phyloP scores from a whole-genome alignment of 1,140 invertebrate species.

The Ruditapes philippinarum region DNA sequence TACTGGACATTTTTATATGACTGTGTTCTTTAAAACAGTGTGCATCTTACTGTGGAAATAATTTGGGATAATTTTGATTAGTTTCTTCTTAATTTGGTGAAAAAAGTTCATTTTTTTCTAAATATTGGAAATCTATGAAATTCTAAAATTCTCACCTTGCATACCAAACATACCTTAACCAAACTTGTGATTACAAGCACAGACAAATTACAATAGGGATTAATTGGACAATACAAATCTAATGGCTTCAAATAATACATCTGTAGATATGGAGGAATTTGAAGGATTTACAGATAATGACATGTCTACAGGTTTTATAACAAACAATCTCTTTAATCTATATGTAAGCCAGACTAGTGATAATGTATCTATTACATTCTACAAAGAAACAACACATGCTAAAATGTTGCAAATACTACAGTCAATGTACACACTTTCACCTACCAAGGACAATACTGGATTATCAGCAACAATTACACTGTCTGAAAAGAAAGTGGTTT shows the following conservation, averaged over 20 bases:
- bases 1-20: too few relatives aligned
- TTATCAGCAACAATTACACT: not conserved
- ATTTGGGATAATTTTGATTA: too few relatives aligned
- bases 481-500: not conserved
- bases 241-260: not conserved
- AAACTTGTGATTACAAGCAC: too few relatives aligned
- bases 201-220: too few relatives aligned
- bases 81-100: too few relatives aligned
- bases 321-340: not conserved
- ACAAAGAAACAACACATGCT: not conserved
- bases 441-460: not conserved
- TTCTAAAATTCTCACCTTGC: too few relatives aligned
- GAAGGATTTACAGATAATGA: not conserved
- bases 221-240: not conserved
- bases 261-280: not conserved
- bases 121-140: too few relatives aligned
- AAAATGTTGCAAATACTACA: not conserved
- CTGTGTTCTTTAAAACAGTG: too few relatives aligned
- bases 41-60: too few relatives aligned
- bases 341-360: not conserved
- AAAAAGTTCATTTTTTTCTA: too few relatives aligned
- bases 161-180: too few relatives aligned
- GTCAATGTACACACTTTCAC: not conserved
- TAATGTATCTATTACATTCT: not conserved
- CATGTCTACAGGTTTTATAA: not conserved